phyloP scores from a whole-genome alignment of 2,797 vertebrate species.

The Borostomias antarcticus region DNA sequence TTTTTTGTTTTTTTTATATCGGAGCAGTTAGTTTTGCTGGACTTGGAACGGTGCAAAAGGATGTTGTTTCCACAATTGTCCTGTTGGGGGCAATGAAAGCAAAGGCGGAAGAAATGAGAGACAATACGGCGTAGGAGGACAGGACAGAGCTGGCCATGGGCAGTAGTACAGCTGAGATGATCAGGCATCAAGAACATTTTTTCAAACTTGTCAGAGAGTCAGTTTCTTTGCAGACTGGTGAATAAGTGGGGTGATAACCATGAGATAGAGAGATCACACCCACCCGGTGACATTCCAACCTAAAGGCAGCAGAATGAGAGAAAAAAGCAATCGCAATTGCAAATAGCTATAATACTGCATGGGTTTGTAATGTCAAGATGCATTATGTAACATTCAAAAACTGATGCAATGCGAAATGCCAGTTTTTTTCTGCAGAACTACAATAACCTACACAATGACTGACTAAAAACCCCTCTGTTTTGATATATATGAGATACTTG shows the following conservation, averaged over 20 bases:
- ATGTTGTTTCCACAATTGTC: conserved; percentile 65
- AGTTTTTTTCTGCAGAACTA: conserved; percentile 60
- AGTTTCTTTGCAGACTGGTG: conserved; percentile 32
- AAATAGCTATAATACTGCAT: conserved; percentile 74
- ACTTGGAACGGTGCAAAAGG: conserved; percentile 49
- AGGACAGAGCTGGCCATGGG: conserved; percentile 33
- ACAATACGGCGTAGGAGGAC: conserved; percentile 36
- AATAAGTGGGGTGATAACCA: conserved; percentile 24
- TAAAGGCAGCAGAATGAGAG: conserved; percentile 63
- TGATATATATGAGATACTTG: conserved; percentile 74
- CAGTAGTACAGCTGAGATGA: conserved; percentile 28
- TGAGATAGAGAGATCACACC: too few species aligned
- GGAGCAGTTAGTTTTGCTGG: conserved; percentile 62
- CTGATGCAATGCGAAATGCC: conserved; percentile 67
- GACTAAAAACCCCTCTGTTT: conserved; percentile 68
- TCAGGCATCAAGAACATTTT: conserved; percentile 46
- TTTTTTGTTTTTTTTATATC: conserved; percentile 44
- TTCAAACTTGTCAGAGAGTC: conserved; percentile 38
- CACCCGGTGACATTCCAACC: too few species aligned
- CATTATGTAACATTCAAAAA: conserved; percentile 71
- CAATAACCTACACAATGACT: conserved; percentile 59
- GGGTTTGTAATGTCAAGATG: conserved; percentile 71
- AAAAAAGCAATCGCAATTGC: conserved; percentile 67
- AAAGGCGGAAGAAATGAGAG: conserved; percentile 63
- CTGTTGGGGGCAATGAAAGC: conserved; percentile 75